These are phyloP conservation scores for Pocillopora meandrina DNA, from an alignment of 92 coral and sea anemone species.

Conservation along the genomic window DNA sequence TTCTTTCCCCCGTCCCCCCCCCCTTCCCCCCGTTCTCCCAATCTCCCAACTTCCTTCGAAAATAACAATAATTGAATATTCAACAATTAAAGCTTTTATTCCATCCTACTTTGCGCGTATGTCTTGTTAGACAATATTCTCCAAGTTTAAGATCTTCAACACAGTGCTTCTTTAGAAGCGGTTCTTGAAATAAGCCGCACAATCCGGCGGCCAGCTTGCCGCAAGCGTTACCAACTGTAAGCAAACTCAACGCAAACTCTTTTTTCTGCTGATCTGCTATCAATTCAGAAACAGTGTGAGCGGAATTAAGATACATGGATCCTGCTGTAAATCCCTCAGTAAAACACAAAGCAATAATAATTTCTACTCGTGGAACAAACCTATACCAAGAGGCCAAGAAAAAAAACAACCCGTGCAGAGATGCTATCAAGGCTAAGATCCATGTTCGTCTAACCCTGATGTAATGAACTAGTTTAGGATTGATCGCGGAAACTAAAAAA, in stretches of 20 bases:
- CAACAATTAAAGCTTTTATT: conserved; percentile 30
- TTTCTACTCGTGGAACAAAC: conserved; percentile 57
- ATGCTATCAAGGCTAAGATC: conserved; percentile 64
- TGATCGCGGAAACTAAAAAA: conserved; percentile 52
- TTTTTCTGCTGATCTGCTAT: conserved; percentile 49
- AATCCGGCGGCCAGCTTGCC: conserved; percentile 79
- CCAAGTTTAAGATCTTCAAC: conserved; percentile 63
- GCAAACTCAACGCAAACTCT: conserved; percentile 77
- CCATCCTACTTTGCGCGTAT: conserved; percentile 65
- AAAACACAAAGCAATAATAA: conserved; percentile 61
- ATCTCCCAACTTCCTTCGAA: no score
- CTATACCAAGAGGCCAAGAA: conserved; percentile 76
- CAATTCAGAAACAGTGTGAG: conserved; percentile 74
- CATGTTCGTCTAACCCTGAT: conserved; percentile 74
- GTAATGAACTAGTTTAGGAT: conserved; percentile 60
- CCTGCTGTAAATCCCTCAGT: conserved; percentile 90
- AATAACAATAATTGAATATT: no score
- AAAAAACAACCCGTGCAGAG: conserved; percentile 59
- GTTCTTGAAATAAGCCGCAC: conserved; percentile 72
- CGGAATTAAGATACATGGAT: conserved; percentile 84
- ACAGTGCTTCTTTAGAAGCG: conserved; percentile 68
- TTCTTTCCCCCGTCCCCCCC: no score
- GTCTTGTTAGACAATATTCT: conserved; percentile 75
- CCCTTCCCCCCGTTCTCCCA: no score
- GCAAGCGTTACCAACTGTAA: conserved; percentile 80